phyloP scores from a whole-genome alignment of 2,888 invertebrate species.

The Danaus chrysippus region DNA sequence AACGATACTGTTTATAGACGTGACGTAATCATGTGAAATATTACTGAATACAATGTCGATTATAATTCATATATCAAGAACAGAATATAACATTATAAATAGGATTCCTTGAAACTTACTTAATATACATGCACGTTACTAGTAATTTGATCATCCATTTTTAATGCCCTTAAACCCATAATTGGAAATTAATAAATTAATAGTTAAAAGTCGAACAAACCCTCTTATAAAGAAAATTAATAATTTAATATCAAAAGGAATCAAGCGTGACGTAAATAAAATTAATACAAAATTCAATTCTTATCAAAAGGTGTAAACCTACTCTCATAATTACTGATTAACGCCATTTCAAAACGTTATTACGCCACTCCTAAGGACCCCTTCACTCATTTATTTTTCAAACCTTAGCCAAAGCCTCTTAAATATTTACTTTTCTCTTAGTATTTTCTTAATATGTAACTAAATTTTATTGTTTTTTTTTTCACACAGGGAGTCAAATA shows the following conservation, averaged over 20 bases:
- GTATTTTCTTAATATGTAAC: too few species aligned
- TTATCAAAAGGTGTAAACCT: neutral
- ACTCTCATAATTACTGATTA: neutral
- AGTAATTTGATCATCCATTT: too few species aligned
- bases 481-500: too few species aligned
- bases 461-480: too few species aligned
- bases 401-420: neutral
- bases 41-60: too few species aligned
- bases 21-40: too few species aligned
- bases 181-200: neutral
- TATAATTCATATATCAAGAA: too few species aligned
- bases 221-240: neutral
- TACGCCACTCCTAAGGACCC: neutral
- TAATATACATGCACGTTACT: too few species aligned
- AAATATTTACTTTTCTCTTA: neutral
- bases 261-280: conserved; percentile 4
- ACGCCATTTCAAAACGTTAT: neutral
- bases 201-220: neutral
- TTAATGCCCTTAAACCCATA: too few species aligned
- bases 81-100: too few species aligned
- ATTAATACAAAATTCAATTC: neutral
- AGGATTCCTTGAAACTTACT: too few species aligned
- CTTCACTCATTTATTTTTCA: conserved; percentile 2
- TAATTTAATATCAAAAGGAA: conserved; percentile 2
- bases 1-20: neutral